phyloP scores from a whole-genome alignment of 2,888 invertebrate species.

The Sphaerolaimus hirsutus region DNA sequence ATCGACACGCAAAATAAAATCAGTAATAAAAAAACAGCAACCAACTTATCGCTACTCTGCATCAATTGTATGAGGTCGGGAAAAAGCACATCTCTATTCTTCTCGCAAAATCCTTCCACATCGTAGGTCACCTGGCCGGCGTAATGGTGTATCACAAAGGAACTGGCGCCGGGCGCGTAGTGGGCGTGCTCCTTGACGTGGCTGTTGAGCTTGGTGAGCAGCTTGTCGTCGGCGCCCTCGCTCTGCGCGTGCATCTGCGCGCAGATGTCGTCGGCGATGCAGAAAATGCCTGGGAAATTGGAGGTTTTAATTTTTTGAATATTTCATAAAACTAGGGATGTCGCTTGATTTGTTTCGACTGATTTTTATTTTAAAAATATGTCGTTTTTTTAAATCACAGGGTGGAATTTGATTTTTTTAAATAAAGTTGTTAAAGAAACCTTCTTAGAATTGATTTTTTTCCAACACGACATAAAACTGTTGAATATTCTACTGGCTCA shows the following conservation, averaged over 20 bases:
- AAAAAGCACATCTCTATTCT: conserved; percentile 43
- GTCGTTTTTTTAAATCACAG: not conserved
- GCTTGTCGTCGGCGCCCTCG: conserved; percentile 36
- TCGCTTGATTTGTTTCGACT: not conserved
- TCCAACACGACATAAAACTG: too few relatives aligned
- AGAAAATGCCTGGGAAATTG: conserved; percentile 31
- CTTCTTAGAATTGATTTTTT: too few relatives aligned
- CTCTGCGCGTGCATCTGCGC: conserved; percentile 43
- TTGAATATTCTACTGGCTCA: too few relatives aligned
- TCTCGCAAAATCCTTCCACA: conserved; percentile 42
- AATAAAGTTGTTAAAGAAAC: too few relatives aligned
- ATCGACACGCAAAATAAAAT: conserved; percentile 2
- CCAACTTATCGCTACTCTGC: conserved; percentile 39
- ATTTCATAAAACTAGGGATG: too few relatives aligned
- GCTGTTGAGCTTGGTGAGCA: conserved; percentile 33
- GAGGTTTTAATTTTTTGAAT: not conserved
- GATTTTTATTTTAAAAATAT: not conserved
- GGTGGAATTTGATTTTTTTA: too few relatives aligned
- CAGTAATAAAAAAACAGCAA: conserved; percentile 1
- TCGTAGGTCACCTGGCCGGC: conserved; percentile 41
- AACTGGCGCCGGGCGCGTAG: conserved; percentile 34
- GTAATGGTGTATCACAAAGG: conserved; percentile 42
- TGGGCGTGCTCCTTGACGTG: conserved; percentile 36
- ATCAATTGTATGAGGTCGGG: conserved; percentile 41
- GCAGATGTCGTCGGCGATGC: conserved; percentile 43